Percentiles rank a stretch among this genome's conserved stretches.
Conservation (phyloP, 2,113 vertebrate genomes). For the Tapirus terrestris region DNA sequence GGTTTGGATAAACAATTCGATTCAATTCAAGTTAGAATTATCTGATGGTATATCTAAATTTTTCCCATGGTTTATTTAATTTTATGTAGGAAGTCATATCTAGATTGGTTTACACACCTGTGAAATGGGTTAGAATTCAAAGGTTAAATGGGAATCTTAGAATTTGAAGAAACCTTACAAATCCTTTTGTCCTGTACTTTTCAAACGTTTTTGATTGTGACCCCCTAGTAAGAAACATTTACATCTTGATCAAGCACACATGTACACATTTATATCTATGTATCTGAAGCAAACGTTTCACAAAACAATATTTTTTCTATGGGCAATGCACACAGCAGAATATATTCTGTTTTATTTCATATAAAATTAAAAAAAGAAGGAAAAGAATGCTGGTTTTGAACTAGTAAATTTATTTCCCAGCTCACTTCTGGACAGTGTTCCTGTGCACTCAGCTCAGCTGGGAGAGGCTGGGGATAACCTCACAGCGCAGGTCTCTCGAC, state of each 20-base stretch:
- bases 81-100: neutral
- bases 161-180: neutral
- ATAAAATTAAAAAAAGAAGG: neutral
- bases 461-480: neutral
- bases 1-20: neutral
- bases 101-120: neutral
- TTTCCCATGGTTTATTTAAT: neutral
- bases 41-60: neutral
- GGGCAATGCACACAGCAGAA: neutral
- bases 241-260: neutral
- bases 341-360: neutral
- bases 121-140: neutral
- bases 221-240: neutral
- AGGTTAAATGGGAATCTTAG: neutral
- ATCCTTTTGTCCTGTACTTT: neutral
- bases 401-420: neutral
- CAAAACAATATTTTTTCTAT: neutral
- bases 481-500: neutral
- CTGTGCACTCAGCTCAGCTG: neutral
- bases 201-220: neutral
- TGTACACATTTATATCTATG: accelerated
- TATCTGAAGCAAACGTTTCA: neutral
- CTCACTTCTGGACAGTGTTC: neutral
- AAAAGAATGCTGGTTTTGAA: neutral
- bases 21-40: neutral